Percentiles rank a stretch among this genome's conserved stretches.
These are phyloP conservation scores for Leptinotarsa peninsularis DNA, from an alignment of 2,888 invertebrate species.

Conservation along the genomic window DNA sequence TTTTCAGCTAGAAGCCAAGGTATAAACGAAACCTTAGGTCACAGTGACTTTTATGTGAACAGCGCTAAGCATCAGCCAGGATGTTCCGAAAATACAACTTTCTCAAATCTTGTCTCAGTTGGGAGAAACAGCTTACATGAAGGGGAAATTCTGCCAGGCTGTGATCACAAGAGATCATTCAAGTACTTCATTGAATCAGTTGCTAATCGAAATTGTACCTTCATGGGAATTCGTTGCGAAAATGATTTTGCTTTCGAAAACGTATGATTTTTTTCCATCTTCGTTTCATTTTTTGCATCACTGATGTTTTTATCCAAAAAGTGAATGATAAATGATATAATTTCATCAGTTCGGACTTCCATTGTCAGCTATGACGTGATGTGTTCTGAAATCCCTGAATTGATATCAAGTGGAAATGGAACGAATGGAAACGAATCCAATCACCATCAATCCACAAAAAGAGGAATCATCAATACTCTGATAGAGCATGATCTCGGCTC, in stretches of 20 bases:
- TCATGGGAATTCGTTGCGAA: conserved; percentile 62
- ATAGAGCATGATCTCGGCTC: too few relatives aligned
- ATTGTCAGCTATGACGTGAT: too few relatives aligned
- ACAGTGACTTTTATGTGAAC: conserved; percentile 65
- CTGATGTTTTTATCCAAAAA: too few relatives aligned
- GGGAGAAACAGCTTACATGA: conserved; percentile 55
- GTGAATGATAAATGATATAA: too few relatives aligned
- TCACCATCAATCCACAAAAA: too few relatives aligned
- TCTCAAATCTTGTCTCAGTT: conserved; percentile 54
- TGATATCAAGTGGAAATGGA: too few relatives aligned
- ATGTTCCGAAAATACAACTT: conserved; percentile 57
- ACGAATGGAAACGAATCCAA: too few relatives aligned
- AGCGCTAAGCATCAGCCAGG: conserved; percentile 63
- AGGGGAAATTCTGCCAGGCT: conserved; percentile 63
- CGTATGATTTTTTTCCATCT: conserved; percentile 41
- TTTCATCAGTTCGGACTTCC: too few relatives aligned
- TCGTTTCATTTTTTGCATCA: background rate
- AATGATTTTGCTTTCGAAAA: conserved; percentile 58
- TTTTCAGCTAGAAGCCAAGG: conserved; percentile 62
- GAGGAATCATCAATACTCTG: too few relatives aligned
- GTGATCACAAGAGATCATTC: conserved; percentile 65
- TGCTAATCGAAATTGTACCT: conserved; percentile 59
- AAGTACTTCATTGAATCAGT: conserved; percentile 65
- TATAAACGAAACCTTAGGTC: conserved; percentile 59
- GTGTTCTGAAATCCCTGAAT: too few relatives aligned